These are phyloP conservation scores for Aramus guarauna DNA, from an alignment of 2,113 vertebrate genomes.

Conservation along the genomic window DNA sequence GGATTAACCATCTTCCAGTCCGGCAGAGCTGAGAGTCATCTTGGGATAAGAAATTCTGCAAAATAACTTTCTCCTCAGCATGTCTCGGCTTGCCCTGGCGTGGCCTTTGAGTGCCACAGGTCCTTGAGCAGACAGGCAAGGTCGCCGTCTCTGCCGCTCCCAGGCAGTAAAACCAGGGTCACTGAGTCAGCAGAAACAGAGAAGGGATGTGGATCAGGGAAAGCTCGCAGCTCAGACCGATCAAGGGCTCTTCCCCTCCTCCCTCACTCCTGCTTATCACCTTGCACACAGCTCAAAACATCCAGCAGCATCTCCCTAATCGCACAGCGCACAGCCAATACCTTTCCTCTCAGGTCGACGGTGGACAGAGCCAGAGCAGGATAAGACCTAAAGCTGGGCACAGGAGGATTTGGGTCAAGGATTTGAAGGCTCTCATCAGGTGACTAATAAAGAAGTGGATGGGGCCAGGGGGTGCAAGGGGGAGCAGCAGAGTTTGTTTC, in stretches of 20 bases:
- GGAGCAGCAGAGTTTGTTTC: not conserved
- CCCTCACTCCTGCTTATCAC: not conserved
- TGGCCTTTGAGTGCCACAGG: conserved; percentile 43
- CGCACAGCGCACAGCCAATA: not conserved
- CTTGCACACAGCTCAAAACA: not conserved
- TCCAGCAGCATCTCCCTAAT: not conserved
- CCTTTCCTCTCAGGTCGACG: conserved; percentile 13
- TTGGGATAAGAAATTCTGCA: not conserved
- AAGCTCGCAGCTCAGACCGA: conserved; percentile 71
- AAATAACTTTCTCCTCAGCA: not conserved
- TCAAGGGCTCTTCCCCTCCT: conserved; percentile 18
- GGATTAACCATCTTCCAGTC: not conserved
- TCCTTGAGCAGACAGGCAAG: conserved; percentile 71
- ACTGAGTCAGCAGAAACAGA: conserved; percentile 80
- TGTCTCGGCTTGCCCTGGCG: not conserved
- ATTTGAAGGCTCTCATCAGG: not conserved
- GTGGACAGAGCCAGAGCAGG: conserved; percentile 57
- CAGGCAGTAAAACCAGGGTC: conserved; percentile 70
- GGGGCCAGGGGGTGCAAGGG: not conserved
- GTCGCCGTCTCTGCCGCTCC: conserved; percentile 66
- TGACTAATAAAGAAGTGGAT: not conserved
- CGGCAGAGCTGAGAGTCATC: not conserved
- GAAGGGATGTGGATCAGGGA: conserved; percentile 12
- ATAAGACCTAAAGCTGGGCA: conserved; percentile 25
- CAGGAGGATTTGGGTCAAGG: conserved; percentile 54